A percentile compares a stretch with the other conserved stretches of the same genome.
phyloP scores from a whole-genome alignment of 2,888 invertebrate species.

The Mechanitis messenoides region DNA sequence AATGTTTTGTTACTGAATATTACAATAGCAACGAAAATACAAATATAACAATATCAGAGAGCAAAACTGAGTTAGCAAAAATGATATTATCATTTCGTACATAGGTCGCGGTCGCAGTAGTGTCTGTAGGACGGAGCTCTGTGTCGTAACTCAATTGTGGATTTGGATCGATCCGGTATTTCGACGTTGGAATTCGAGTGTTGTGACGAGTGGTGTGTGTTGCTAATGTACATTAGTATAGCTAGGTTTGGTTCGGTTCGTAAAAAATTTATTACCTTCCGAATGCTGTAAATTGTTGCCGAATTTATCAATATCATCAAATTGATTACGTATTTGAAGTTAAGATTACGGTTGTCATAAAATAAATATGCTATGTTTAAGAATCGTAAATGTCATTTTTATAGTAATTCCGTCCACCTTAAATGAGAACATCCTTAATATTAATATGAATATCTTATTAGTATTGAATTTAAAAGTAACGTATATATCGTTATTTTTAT shows the following conservation, averaged over 20 bases:
- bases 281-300: neutral
- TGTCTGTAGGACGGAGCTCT: slow-evolving; percentile 40
- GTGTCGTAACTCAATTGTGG: slow-evolving; percentile 51
- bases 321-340: slow-evolving; percentile 12
- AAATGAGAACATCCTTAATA: no score
- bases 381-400: no score
- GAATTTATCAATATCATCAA: slow-evolving; percentile 1
- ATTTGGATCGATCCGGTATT: slow-evolving; percentile 37
- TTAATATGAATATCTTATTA: no score
- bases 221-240: neutral
- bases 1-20: neutral
- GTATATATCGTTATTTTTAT: neutral
- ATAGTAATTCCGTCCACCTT: no score
- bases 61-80: slow-evolving; percentile 46
- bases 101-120: slow-evolving; percentile 32
- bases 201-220: slow-evolving; percentile 6
- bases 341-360: no score
- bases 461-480: no score
- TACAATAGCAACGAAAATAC: neutral
- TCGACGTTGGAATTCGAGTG: slow-evolving; percentile 38
- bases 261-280: neutral
- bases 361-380: no score
- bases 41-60: slow-evolving; percentile 14
- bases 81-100: slow-evolving; percentile 44
- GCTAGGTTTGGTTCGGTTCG: neutral